Percentiles rank a stretch among this genome's conserved stretches.
phyloP scores from a whole-genome alignment of 2,797 vertebrate genomes.

The Morus bassanus region DNA sequence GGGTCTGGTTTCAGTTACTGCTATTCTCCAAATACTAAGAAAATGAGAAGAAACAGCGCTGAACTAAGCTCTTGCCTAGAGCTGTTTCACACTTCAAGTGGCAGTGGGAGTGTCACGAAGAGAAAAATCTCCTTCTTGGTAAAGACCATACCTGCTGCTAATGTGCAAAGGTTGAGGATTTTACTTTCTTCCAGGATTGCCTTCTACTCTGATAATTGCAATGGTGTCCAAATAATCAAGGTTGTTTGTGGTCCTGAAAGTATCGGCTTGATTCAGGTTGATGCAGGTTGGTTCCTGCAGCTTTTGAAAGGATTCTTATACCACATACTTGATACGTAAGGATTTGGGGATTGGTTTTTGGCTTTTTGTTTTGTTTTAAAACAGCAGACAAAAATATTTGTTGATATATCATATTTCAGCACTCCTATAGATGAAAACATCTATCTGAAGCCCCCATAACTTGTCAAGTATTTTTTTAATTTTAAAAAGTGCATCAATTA shows the following conservation, averaged over 20 bases:
- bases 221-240: background rate
- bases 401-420: slow-evolving; percentile 30
- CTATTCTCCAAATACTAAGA: background rate
- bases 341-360: background rate
- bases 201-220: background rate
- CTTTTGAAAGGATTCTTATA: background rate
- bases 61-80: background rate
- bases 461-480: slow-evolving; percentile 23
- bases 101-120: background rate
- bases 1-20: background rate
- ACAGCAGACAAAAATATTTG: slow-evolving; percentile 43
- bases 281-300: background rate
- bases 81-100: background rate
- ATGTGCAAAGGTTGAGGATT: background rate
- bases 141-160: background rate
- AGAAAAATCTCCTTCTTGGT: background rate
- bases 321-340: background rate
- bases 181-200: background rate
- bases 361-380: background rate
- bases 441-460: slow-evolving; percentile 29
- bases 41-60: background rate
- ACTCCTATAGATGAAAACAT: slow-evolving; percentile 8
- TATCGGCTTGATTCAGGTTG: background rate
- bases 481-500: slow-evolving; percentile 14
- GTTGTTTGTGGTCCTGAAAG: background rate